These are phyloP conservation scores for Mongoloraphidia duomilia DNA, from an alignment of 2,888 invertebrate species.

Conservation along the genomic window DNA sequence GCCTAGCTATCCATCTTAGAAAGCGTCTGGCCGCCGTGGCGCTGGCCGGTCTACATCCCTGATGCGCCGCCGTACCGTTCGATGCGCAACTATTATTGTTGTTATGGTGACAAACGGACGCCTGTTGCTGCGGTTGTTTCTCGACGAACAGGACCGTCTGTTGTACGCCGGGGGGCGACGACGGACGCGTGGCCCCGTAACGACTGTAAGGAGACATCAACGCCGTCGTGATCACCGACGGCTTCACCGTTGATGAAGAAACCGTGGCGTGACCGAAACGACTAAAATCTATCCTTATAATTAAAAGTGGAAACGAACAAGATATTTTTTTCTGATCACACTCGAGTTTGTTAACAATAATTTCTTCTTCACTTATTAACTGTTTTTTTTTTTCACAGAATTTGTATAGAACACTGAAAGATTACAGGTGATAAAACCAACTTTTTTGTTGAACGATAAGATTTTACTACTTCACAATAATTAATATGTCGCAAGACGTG, in stretches of 20 bases:
- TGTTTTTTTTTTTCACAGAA: too few species aligned
- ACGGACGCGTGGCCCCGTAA: background rate
- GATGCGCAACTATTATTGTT: conserved; percentile 1
- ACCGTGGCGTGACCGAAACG: too few species aligned
- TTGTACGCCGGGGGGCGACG: background rate
- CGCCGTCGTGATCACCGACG: background rate
- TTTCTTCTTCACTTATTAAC: too few species aligned
- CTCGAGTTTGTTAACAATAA: too few species aligned
- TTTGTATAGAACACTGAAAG: too few species aligned
- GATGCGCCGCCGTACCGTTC: background rate
- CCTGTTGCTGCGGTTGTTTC: background rate
- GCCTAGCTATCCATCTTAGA: conserved; percentile 3
- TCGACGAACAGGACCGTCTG: conserved; percentile 4
- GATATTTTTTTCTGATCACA: too few species aligned
- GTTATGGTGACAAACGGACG: background rate
- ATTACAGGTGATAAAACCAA: too few species aligned
- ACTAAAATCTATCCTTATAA: too few species aligned
- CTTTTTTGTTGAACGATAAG: too few species aligned
- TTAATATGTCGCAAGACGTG: too few species aligned
- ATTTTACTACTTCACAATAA: too few species aligned
- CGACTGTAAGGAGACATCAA: conserved; percentile 7
- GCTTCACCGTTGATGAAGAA: background rate
- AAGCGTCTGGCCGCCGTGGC: conserved; percentile 5
- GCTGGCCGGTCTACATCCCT: conserved; percentile 4
- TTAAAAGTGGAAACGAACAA: too few species aligned